Evolutionary conservation across 2,888 invertebrate species (phyloP), one percentile per base, ranked within the genome.

Genomic region (Merodon equestris): DNA sequence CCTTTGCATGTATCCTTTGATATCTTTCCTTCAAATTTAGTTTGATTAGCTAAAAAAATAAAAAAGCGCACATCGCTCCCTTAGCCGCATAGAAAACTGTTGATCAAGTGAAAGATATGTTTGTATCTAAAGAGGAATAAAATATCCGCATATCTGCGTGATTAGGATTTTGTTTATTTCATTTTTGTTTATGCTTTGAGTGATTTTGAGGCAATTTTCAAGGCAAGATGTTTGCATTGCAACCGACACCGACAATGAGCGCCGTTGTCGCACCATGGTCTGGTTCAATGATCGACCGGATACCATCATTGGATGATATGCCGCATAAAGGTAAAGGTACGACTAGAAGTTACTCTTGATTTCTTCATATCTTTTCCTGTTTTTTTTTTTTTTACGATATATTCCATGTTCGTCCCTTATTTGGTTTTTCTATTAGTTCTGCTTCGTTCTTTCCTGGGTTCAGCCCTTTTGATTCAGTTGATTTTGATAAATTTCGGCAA

Each of bases 241-340:
- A 95, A 91, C 93, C 94, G 86, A 94, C 94, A 90, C 94, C 94
- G 91, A 93, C 94, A 89, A 92, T 95, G 85, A 92, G 94, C 85
- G 91, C 92, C 86, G 93, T 94, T 86, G 94, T 94, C 90, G 93
- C 93, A 88, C 94, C 95, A 85, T 95, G 95, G 95, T 93, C 94
- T 84, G 94, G 94, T 89, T 92, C 93, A 89, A 92, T 94, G 86
- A 92, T 95, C 85, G 95, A 95, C 91, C 91, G 94, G 85, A 83
- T 89, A 73, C 85, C 88, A 47, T 84, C 86, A 19, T 92, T 95
- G 91, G 95, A 95, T 89, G 95, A 95, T 87, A 92, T 95, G 91
- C 93, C 94, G 84, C 95, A 95, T 91, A 95, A 95, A 93, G 95
- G 95, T 95, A 92, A 93, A 91, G 56, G 34, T 72, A 75, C 51